phyloP scores from a whole-genome alignment of 1,140 invertebrate genomes.

The Dysdera silvatica region DNA sequence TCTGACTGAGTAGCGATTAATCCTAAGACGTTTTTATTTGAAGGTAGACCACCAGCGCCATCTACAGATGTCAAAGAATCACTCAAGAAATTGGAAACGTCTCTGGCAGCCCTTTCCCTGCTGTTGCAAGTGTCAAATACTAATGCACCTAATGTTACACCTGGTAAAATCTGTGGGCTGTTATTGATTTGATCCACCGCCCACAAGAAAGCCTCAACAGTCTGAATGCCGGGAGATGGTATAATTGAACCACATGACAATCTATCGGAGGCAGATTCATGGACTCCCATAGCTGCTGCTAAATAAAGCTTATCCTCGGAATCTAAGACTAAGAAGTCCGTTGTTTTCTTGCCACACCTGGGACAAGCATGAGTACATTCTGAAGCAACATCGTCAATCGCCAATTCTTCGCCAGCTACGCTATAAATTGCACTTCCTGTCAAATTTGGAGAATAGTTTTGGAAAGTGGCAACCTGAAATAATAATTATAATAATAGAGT shows the following conservation, averaged over 20 bases:
- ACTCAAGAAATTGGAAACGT: conserved; percentile 36
- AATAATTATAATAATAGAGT: conserved; percentile 29
- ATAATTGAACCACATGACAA: conserved; percentile 35
- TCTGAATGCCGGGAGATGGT: conserved; percentile 35
- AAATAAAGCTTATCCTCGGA: conserved; percentile 33
- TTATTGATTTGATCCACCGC: conserved; percentile 47
- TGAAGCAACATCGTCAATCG: conserved; percentile 31
- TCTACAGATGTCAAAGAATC: conserved; percentile 20
- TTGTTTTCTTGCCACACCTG: conserved; percentile 9
- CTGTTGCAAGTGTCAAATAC: conserved; percentile 38
- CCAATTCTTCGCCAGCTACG: conserved; percentile 36
- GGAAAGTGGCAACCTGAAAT: conserved; percentile 41
- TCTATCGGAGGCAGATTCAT: conserved; percentile 31
- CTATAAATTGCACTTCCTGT: conserved; percentile 41
- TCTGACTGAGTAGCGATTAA: conserved; percentile 31
- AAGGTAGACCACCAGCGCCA: conserved; percentile 31
- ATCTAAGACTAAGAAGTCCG: conserved; percentile 24
- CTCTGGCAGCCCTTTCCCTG: conserved; percentile 35
- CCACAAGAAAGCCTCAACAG: conserved; percentile 48
- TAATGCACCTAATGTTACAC: conserved; percentile 37
- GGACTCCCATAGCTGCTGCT: conserved; percentile 36
- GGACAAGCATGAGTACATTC: conserved; percentile 24
- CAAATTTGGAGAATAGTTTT: conserved; percentile 40
- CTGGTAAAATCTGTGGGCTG: conserved; percentile 37
- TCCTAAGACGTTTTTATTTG: conserved; percentile 33